Evolutionary conservation across 2,888 invertebrate species (phyloP).

Genomic region (Auanema sp.): DNA sequence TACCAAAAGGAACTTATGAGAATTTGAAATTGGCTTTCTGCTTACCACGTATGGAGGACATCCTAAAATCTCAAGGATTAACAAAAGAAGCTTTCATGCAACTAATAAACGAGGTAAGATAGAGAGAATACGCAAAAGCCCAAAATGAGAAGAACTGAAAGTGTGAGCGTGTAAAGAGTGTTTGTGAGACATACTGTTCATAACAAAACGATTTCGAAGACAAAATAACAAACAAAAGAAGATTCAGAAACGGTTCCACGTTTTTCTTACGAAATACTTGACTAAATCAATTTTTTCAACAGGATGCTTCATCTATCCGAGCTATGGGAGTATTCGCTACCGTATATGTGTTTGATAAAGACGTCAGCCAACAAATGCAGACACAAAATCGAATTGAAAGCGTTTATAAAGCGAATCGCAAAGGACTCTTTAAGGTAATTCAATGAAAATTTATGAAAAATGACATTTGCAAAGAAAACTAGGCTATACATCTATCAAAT

Average conservation of each 20-base stretch:
- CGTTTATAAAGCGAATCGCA: constrained; percentile 57
- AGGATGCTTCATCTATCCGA: constrained; percentile 50
- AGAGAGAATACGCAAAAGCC: neutral
- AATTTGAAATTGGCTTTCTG: constrained; percentile 61
- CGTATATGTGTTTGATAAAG: constrained; percentile 60
- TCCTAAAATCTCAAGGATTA: constrained; percentile 57
- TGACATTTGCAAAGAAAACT: too few species aligned
- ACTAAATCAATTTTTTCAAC: constrained; percentile 11
- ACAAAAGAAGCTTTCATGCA: constrained; percentile 57
- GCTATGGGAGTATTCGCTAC: constrained; percentile 62
- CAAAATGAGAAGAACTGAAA: too few species aligned
- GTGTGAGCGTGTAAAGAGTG: neutral
- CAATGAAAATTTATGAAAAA: too few species aligned
- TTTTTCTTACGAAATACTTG: neutral
- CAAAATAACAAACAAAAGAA: too few species aligned
- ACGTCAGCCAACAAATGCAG: constrained; percentile 58
- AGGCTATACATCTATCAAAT: too few species aligned
- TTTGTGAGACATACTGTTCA: neutral
- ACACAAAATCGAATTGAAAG: constrained; percentile 55
- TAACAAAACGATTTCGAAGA: neutral
- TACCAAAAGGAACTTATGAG: constrained; percentile 58
- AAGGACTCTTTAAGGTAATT: constrained; percentile 48
- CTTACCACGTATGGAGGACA: constrained; percentile 59
- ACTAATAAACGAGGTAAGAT: constrained; percentile 53
- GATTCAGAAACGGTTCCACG: too few species aligned